Conservation (phyloP, 2,113 vertebrate species). For the Lota lota region DNA sequence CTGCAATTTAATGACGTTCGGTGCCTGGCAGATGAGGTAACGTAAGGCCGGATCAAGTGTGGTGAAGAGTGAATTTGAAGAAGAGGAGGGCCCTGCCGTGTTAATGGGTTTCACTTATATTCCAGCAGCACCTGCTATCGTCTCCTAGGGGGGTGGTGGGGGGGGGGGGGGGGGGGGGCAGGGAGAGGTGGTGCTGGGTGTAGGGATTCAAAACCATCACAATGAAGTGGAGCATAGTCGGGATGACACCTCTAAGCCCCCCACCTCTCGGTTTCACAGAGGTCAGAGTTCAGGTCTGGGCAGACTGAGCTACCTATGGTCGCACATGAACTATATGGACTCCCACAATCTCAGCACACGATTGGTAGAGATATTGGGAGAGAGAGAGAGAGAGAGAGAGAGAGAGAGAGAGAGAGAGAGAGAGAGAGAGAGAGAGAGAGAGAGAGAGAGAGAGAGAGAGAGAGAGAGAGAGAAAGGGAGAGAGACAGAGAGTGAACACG, state of each 20-base stretch:
- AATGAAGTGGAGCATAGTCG: conserved; percentile 24
- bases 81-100: no score
- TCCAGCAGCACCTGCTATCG: no score
- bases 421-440: background rate
- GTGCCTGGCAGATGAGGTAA: no score
- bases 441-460: conserved; percentile 35
- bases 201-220: conserved; percentile 28
- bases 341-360: conserved; percentile 23
- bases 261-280: conserved; percentile 8
- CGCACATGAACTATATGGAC: conserved; percentile 7
- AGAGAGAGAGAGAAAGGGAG: conserved; percentile 3
- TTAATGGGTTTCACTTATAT: no score
- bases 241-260: conserved; percentile 17
- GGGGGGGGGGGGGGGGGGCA: no score
- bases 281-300: conserved; percentile 44
- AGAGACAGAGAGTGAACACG: conserved; percentile 51
- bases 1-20: no score
- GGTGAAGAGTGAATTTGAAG: no score
- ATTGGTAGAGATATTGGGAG: conserved; percentile 19
- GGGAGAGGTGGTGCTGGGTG: background rate
- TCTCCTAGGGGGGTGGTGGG: no score
- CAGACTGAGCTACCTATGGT: conserved; percentile 16
- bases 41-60: no score
- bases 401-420: conserved; percentile 36
- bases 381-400: background rate